These are phyloP conservation scores for Phoebastria nigripes DNA, from an alignment of 2,797 vertebrate species.

Conservation along the genomic window DNA sequence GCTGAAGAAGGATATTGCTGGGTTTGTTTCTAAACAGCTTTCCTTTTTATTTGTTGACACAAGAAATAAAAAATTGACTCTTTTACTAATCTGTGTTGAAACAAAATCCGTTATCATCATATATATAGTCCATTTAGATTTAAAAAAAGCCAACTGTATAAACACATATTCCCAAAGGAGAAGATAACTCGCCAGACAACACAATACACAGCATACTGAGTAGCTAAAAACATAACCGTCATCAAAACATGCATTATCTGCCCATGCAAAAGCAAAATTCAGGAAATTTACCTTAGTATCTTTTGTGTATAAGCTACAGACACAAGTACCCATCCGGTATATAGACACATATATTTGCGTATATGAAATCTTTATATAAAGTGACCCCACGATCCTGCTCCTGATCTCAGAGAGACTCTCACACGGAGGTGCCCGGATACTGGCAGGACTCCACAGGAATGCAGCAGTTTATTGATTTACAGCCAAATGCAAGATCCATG, in stretches of 20 bases:
- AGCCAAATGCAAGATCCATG: neutral
- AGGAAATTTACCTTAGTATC: neutral
- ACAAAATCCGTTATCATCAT: neutral
- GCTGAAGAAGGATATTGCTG: neutral
- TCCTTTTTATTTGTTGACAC: neutral
- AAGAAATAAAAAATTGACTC: neutral
- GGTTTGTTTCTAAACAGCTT: neutral
- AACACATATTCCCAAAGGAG: neutral
- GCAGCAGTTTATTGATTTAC: neutral
- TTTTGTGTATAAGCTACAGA: neutral
- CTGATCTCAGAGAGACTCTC: neutral
- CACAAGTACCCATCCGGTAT: neutral
- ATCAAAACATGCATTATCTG: neutral
- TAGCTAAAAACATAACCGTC: neutral
- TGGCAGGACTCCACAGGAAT: neutral
- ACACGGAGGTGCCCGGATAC: fast-evolving
- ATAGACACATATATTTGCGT: fast-evolving
- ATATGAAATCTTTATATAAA: neutral
- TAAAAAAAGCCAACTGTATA: neutral
- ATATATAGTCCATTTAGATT: neutral
- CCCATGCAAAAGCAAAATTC: neutral
- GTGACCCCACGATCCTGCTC: fast-evolving
- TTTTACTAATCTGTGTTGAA: neutral
- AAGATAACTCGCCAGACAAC: neutral
- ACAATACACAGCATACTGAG: neutral